These are phyloP conservation scores for Archips xylosteana DNA, from an alignment of 2,888 invertebrate genomes.

Conservation along the genomic window DNA sequence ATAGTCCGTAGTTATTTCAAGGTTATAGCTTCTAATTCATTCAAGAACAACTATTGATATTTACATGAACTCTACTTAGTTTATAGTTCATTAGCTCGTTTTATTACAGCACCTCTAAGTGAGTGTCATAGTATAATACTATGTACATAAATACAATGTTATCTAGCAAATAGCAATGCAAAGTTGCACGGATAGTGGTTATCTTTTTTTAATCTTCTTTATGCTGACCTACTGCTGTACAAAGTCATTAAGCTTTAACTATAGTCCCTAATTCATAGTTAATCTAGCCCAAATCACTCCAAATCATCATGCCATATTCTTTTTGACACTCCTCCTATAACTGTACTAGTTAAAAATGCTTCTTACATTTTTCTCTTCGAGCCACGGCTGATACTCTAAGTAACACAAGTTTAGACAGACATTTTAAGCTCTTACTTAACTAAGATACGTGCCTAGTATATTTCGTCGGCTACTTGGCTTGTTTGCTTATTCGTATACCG, in stretches of 20 bases:
- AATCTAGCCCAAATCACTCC: too few species aligned
- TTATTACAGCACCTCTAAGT: not conserved
- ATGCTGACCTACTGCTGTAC: too few species aligned
- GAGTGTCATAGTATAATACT: not conserved
- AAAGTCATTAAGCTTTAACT: too few species aligned
- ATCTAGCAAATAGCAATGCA: too few species aligned
- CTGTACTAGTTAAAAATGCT: too few species aligned
- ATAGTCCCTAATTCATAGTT: too few species aligned
- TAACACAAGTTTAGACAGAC: not conserved
- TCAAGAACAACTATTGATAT: slow-evolving; percentile 30
- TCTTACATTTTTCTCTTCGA: too few species aligned
- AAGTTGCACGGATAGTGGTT: too few species aligned
- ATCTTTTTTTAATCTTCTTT: too few species aligned
- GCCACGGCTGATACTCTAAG: too few species aligned
- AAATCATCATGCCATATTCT: too few species aligned
- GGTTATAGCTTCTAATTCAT: slow-evolving; percentile 33
- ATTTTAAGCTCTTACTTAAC: slow-evolving; percentile 31
- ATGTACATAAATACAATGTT: not conserved
- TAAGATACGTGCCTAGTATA: slow-evolving; percentile 29
- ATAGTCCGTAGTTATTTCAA: slow-evolving; percentile 11
- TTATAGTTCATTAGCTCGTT: not conserved
- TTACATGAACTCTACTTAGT: slow-evolving; percentile 14
- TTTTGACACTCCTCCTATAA: too few species aligned
- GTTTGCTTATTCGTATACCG: slow-evolving; percentile 34
- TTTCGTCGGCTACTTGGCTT: not conserved